Evolutionary conservation across 2,113 vertebrate species (phyloP).

Genomic region (Campylomormyrus numenius): DNA sequence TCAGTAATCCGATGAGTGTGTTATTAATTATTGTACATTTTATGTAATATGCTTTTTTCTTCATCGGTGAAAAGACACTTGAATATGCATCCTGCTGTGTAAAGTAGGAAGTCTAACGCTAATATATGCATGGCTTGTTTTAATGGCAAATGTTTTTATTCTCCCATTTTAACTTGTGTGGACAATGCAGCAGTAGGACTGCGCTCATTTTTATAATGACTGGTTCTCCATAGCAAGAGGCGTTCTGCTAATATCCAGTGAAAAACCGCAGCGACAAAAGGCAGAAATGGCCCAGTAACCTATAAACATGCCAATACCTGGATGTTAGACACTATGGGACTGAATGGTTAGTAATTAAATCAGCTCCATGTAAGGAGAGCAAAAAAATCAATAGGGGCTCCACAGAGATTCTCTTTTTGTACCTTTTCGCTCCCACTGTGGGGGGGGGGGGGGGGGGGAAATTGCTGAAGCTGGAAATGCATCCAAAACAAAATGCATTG

Average conservation of each 20-base stretch:
- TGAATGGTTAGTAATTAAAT: background rate
- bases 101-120: background rate
- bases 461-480: constrained; percentile 8
- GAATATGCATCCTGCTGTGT: background rate
- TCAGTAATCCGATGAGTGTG: background rate
- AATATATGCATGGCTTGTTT: background rate
- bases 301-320: background rate
- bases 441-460: too few species aligned
- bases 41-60: background rate
- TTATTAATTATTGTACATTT: background rate
- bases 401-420: background rate
- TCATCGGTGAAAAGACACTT: background rate
- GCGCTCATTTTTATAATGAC: background rate
- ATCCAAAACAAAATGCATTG: constrained; percentile 1
- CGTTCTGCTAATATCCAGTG: background rate
- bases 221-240: background rate
- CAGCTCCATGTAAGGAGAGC: background rate
- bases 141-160: background rate
- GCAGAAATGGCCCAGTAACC: background rate
- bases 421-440: background rate
- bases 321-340: background rate
- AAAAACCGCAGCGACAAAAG: background rate
- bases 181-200: background rate
- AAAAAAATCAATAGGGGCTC: background rate
- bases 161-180: background rate